Evolutionary conservation across 2,113 vertebrate species (phyloP).

Genomic region (Leptobrachium ailaonicum): DNA sequence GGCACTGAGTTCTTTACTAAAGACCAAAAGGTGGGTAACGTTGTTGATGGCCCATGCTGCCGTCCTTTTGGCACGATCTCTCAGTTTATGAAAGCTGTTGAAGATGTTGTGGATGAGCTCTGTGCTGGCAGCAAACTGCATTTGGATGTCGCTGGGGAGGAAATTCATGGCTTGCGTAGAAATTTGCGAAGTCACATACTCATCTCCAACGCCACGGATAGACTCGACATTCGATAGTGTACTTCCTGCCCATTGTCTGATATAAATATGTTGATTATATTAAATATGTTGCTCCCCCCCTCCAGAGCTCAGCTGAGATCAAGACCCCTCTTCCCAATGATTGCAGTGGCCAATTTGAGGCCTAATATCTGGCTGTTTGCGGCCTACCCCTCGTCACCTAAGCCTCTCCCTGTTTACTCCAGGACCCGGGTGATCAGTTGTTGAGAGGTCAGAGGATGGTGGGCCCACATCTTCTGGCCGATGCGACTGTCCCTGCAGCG

Average conservation of each 20-base stretch:
- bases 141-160: constrained; percentile 88
- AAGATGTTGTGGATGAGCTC: constrained; percentile 91
- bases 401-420: no score
- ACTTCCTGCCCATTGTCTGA: constrained; percentile 74
- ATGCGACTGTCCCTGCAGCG: no score
- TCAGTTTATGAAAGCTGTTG: constrained; percentile 89
- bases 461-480: no score
- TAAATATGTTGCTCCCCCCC: no score
- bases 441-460: no score
- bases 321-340: no score
- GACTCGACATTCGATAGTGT: constrained; percentile 85
- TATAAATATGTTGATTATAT: constrained; percentile 65
- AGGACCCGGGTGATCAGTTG: no score
- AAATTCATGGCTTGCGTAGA: constrained; percentile 91
- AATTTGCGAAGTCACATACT: constrained; percentile 86
- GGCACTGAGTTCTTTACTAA: constrained; percentile 89
- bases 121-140: constrained; percentile 85
- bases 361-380: no score
- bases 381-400: no score
- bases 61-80: constrained; percentile 87
- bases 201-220: constrained; percentile 85
- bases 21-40: constrained; percentile 86
- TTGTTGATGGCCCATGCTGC: constrained; percentile 87
- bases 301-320: no score
- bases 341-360: no score